Evolutionary conservation across 1,140 invertebrate species (phyloP), one percentile per base, ranked within the genome.

Genomic region (Dreissena polymorpha): DNA sequence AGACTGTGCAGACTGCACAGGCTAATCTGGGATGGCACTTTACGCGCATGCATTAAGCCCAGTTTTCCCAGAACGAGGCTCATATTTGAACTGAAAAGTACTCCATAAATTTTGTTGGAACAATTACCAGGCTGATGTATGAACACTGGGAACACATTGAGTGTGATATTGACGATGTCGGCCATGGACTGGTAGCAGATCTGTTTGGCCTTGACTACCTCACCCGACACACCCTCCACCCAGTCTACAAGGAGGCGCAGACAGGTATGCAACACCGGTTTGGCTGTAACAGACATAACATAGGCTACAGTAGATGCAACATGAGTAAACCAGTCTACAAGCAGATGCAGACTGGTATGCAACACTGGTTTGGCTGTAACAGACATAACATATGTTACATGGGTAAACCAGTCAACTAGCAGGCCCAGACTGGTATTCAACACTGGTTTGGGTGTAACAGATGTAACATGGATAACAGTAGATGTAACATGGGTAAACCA

Each of bases 191-290:
- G 87, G 87, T 92, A 90, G 82, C 94, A 93, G 86, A 96, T 91
- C 91, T 95, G 95, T 91, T 95, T 96, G 27, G 94, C 93, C 73
- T 92, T 92, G 10, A 93, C 93, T 8, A 92, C 90, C 76, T 94
- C 94, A 50, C 92, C 92, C 21, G 91, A 86, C 60, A 94, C 86
- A 79, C 93, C 90, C 60, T 92, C 91, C n/a, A 94, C 91, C 85
- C 93, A 91, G 77, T 94, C 93, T 29, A 91, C 87, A 27, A 94
- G 86, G 27, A 94, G 87, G 51, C 86, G 82, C n/a, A 94, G 80
- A 6, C 93, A 92, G 63, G 90, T 89, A 60, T 90, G 90, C 29
- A 94, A 91, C 57, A 92, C 88, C 23, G 89, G 89, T 81, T 93
- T 93, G 65, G 92, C 94, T 93, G 81, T 27, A 88, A 87, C 67